phyloP scores from a whole-genome alignment of 1,140 invertebrate genomes.

The Drosophila parvula region DNA sequence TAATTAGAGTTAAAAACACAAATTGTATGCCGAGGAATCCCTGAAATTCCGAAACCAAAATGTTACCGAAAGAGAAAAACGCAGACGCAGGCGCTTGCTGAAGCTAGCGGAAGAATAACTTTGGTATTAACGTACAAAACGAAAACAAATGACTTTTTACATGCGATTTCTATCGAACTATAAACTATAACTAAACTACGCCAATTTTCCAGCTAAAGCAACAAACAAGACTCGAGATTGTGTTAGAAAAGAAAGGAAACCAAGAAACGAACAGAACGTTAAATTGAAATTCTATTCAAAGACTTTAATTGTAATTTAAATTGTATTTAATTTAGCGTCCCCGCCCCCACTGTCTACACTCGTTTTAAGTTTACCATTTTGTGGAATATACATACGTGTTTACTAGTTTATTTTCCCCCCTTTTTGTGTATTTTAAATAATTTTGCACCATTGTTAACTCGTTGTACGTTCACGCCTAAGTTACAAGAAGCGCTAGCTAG shows the following conservation, averaged over 20 bases:
- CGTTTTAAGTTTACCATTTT: slow-evolving; percentile 57
- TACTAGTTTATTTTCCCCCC: slow-evolving; percentile 24
- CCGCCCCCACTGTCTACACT: slow-evolving; percentile 48
- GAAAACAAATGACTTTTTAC: slow-evolving; percentile 68
- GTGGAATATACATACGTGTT: slow-evolving; percentile 29
- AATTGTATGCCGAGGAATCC: slow-evolving; percentile 32
- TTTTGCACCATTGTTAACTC: slow-evolving; percentile 67
- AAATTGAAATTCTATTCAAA: slow-evolving; percentile 64
- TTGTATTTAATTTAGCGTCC: slow-evolving; percentile 52
- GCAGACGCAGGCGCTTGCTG: slow-evolving; percentile 63
- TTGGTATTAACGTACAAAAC: slow-evolving; percentile 70
- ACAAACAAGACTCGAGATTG: slow-evolving; percentile 69
- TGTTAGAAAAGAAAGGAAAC: slow-evolving; percentile 50
- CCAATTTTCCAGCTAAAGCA: slow-evolving; percentile 68
- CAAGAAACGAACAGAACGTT: slow-evolving; percentile 45
- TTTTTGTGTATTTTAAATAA: slow-evolving; percentile 24
- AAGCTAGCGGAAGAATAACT: slow-evolving; percentile 50
- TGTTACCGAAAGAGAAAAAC: slow-evolving; percentile 36
- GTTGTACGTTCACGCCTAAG: slow-evolving; percentile 70
- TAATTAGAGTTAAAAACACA: slow-evolving; percentile 40
- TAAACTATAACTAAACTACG: slow-evolving; percentile 38
- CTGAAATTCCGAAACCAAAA: slow-evolving; percentile 23
- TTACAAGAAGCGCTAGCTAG: slow-evolving; percentile 55
- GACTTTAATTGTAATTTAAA: slow-evolving; percentile 73
- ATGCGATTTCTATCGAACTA: slow-evolving; percentile 44